Conservation (phyloP, 2,888 invertebrate species). For the Onchidella celtica region DNA sequence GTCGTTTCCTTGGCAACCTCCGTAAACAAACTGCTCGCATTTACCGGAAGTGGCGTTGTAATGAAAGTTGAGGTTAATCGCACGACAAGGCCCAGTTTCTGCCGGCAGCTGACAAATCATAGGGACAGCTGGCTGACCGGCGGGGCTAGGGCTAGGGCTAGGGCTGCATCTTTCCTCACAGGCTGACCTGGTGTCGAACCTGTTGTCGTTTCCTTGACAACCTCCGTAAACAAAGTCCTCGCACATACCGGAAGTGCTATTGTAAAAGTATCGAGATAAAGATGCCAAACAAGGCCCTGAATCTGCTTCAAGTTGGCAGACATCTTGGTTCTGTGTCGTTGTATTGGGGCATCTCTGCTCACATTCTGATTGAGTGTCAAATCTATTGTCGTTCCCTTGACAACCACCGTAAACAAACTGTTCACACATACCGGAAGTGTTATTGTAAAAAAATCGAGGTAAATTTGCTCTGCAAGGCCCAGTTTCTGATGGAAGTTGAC, state of each 20-base stretch:
- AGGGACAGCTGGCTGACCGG: no score
- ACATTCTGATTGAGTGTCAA: constrained; percentile 12
- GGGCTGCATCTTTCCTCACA: not conserved
- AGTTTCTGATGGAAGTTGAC: not conserved
- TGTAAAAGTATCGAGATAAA: not conserved
- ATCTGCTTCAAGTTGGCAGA: not conserved
- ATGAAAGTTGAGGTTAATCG: not conserved
- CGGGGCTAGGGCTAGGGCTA: no score
- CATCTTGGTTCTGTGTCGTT: no score
- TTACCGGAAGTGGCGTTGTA: not conserved
- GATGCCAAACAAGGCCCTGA: not conserved
- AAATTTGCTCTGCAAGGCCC: no score
- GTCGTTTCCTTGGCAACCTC: constrained; percentile 9
- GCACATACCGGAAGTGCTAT: not conserved
- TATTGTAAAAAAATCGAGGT: constrained; percentile 39
- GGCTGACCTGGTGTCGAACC: not conserved
- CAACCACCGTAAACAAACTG: constrained; percentile 45
- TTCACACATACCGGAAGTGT: constrained; percentile 22
- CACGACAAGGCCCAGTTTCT: not conserved
- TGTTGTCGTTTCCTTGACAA: constrained; percentile 3
- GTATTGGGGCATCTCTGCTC: not conserved
- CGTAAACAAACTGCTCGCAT: constrained; percentile 7
- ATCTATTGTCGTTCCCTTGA: constrained; percentile 36
- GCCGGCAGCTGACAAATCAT: constrained; percentile 13
- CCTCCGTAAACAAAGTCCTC: constrained; percentile 10